phyloP scores from a whole-genome alignment of 53 echinoderm and acorn worm genomes.

The Henricia sp. region DNA sequence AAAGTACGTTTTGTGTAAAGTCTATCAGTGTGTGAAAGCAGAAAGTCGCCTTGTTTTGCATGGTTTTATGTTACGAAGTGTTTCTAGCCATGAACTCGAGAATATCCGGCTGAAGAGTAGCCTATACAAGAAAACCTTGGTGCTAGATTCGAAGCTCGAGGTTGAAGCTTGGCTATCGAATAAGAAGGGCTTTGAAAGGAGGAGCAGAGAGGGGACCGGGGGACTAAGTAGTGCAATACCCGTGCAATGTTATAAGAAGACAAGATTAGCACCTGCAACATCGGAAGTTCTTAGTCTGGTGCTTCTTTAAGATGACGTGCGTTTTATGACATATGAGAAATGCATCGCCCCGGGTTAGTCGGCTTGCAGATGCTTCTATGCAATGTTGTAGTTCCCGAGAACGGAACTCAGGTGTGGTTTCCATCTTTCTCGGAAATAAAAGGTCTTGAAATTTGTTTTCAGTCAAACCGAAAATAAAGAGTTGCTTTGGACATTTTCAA shows the following conservation, averaged over 20 bases:
- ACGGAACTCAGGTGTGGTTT: too few relatives aligned
- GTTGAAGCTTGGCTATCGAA: not conserved
- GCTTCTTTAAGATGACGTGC: not conserved
- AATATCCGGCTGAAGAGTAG: not conserved
- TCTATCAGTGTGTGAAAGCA: too few relatives aligned
- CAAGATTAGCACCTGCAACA: not conserved
- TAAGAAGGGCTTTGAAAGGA: not conserved
- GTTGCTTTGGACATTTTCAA: too few relatives aligned
- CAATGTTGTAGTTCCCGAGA: too few relatives aligned
- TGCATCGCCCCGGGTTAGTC: not conserved
- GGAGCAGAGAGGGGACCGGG: not conserved
- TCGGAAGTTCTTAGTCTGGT: not conserved
- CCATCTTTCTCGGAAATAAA: too few relatives aligned
- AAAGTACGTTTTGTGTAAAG: too few relatives aligned
- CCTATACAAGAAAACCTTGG: not conserved
- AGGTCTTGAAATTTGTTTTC: too few relatives aligned
- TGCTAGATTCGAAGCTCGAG: too few relatives aligned
- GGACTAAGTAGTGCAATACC: not conserved
- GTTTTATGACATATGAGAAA: not conserved
- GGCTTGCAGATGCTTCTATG: too few relatives aligned
- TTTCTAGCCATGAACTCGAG: not conserved
- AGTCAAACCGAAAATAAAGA: too few relatives aligned
- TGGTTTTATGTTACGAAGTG: not conserved
- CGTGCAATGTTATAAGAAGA: not conserved
- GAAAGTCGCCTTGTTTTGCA: too few relatives aligned